These are phyloP conservation scores for Anguilla obscura DNA, from an alignment of 2,797 vertebrate genomes.

Conservation along the genomic window DNA sequence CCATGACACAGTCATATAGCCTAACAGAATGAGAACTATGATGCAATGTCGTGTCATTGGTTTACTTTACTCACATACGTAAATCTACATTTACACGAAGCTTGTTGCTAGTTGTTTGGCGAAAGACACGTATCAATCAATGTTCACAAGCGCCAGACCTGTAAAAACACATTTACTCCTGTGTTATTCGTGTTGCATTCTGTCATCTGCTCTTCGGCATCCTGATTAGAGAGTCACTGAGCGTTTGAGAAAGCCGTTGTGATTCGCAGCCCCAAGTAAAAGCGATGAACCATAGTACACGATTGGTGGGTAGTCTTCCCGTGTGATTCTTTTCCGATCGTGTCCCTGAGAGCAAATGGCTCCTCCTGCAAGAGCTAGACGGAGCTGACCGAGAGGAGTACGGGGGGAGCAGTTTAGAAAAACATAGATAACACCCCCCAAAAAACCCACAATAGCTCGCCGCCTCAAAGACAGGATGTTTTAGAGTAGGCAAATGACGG, in stretches of 20 bases:
- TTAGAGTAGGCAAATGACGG: constrained; percentile 59
- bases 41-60: neutral
- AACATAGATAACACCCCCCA: constrained; percentile 54
- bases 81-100: neutral
- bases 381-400: constrained; percentile 77
- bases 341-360: constrained; percentile 93
- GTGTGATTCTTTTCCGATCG: constrained; percentile 66
- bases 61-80: neutral
- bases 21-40: neutral
- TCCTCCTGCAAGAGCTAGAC: constrained; percentile 89
- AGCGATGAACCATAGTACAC: neutral
- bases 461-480: constrained; percentile 55
- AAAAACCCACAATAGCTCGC: constrained; percentile 57
- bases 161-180: neutral
- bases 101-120: neutral
- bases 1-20: neutral
- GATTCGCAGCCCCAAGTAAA: constrained; percentile 52
- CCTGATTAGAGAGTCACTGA: constrained; percentile 28
- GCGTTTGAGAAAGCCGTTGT: constrained; percentile 20
- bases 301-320: constrained; percentile 59
- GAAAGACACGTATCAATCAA: neutral
- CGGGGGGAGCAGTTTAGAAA: constrained; percentile 51
- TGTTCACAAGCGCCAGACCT: neutral
- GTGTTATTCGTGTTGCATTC: constrained; percentile 8
- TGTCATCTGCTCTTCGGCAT: constrained; percentile 27